Base-by-base conservation (phyloP, 2,888 invertebrate genomes). In the Dryadula phaetusa region DNA sequence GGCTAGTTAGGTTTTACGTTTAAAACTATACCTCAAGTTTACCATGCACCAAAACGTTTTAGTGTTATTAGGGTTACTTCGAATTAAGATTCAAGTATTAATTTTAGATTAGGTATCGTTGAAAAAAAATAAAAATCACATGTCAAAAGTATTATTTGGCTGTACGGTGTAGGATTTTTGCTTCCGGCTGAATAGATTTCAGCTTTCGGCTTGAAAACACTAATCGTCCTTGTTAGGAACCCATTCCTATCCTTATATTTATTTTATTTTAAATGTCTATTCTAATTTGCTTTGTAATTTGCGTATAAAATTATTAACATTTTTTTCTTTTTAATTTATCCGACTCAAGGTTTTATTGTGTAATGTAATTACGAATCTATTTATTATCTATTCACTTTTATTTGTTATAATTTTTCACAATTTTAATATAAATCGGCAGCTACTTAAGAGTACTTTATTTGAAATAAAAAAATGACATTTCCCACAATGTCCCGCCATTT, bases 21-120 rank as follows among this genome's bases (percentile, higher is more conserved):
- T 79, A 81, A 84, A 85, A 82, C 79, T 84, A 88, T 92, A 92
- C 92, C 92, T 92, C 92, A 92, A 85, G 91, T 87, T 92, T 92
- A 92, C 92, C 91, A 88, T 78, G 89, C 92, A 92, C 92, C 91
- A 92, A 92, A 92, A 85, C 85, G 47, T 70, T 70, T 64, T 67
- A 70, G 67, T 87, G 76, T 86, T 72, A 67, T 79, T 86, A 90
- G 88, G 87, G 88, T 88, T 90, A 88, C 61, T 60, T 82, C 78
- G 56, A 63, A 62, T 76, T 84, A 80, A 81, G 75, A 72, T 74
- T 60, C 40, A 52, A 66, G 66, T 66, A 66, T 71, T 63, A 62
- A 32, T 54, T 53, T 61, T 71, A 66, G 64, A 34, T 40, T 68
- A 65, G 67, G 64, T 28, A 49, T 56, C 46, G 14, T 20, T 54